A percentile compares a stretch with the other conserved stretches of the same genome.
phyloP scores from a whole-genome alignment of 2,113 vertebrate genomes.

The Ptyas mucosa region DNA sequence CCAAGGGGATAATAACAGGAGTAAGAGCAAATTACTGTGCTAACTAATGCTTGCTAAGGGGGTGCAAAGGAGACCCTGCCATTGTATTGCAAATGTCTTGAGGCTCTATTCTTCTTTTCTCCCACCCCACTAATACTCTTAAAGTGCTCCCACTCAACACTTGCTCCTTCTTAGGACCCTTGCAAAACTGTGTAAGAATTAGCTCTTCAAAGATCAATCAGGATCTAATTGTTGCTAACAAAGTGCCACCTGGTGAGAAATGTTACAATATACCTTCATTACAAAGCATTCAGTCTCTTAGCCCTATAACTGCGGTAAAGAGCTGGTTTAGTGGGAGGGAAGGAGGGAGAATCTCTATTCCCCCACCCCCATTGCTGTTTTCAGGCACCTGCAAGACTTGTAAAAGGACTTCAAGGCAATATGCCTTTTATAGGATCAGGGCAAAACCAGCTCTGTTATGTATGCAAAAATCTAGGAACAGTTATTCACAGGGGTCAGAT shows the following conservation, averaged over 20 bases:
- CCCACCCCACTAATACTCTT: constrained; percentile 63
- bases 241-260: constrained; percentile 73
- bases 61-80: constrained; percentile 61
- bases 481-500: background rate
- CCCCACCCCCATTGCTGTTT: constrained; percentile 38
- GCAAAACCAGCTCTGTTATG: background rate
- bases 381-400: constrained; percentile 61
- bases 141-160: constrained; percentile 72
- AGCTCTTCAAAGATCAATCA: constrained; percentile 72
- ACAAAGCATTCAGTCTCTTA: constrained; percentile 68
- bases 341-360: constrained; percentile 42
- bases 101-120: constrained; percentile 52
- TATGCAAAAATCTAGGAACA: constrained; percentile 4
- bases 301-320: constrained; percentile 48
- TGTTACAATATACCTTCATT: constrained; percentile 73
- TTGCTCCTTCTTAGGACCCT: constrained; percentile 68
- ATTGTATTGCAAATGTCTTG: constrained; percentile 74
- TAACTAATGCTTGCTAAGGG: constrained; percentile 39
- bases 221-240: constrained; percentile 72
- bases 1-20: constrained; percentile 73
- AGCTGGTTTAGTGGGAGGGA: constrained; percentile 33
- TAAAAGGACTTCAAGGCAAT: constrained; percentile 44
- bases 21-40: constrained; percentile 70
- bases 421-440: constrained; percentile 16
- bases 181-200: constrained; percentile 69